Percentiles rank a stretch among this genome's conserved stretches.
Evolutionary conservation across 2,113 vertebrate species (phyloP).

Genomic region (Heterotilapia buettikoferi): DNA sequence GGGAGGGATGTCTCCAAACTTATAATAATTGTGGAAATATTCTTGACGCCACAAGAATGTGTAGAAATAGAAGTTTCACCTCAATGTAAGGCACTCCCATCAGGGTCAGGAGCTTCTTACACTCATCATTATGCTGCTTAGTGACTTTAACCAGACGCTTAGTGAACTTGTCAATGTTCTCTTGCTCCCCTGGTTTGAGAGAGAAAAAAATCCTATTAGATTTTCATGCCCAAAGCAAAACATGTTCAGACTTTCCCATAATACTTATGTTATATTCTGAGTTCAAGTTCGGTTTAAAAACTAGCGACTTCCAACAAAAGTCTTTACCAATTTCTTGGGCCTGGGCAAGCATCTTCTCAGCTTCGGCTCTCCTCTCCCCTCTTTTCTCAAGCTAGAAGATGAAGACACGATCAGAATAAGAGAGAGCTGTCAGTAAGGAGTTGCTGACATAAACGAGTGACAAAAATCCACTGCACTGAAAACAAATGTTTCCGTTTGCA

Average conservation of each 20-base stretch:
- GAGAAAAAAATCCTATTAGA: background rate
- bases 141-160: constrained; percentile 96
- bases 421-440: background rate
- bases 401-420: background rate
- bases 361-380: constrained; percentile 86
- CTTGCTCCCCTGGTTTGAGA: constrained; percentile 71
- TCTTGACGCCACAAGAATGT: background rate
- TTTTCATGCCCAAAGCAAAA: background rate
- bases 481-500: background rate
- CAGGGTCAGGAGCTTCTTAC: constrained; percentile 83
- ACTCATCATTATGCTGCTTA: constrained; percentile 89
- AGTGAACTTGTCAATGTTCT: constrained; percentile 87
- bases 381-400: constrained; percentile 77
- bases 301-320: background rate
- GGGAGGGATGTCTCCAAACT: background rate
- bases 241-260: background rate
- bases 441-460: background rate
- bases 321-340: constrained; percentile 81
- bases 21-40: background rate
- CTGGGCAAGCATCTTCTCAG: constrained; percentile 85
- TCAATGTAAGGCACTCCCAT: constrained; percentile 95
- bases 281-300: background rate
- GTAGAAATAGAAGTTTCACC: constrained; percentile 16
- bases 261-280: background rate
- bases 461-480: background rate